phyloP scores from a whole-genome alignment of 2,888 invertebrate genomes.

The Mystacides longicornis region DNA sequence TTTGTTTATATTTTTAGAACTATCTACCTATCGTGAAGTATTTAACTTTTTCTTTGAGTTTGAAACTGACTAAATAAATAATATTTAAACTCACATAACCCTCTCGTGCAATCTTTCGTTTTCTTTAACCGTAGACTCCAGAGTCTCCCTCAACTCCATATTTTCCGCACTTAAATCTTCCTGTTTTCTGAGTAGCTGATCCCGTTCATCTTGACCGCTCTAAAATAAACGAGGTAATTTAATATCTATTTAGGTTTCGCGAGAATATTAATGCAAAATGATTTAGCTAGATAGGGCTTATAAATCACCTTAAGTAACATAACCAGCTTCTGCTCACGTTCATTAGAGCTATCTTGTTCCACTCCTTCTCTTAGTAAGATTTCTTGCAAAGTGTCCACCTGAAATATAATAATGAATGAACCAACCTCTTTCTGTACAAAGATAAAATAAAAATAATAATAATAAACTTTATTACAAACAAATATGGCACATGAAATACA shows the following conservation, averaged over 20 bases:
- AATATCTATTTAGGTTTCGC: too few species aligned
- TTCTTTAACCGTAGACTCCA: constrained; percentile 56
- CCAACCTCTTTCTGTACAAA: too few species aligned
- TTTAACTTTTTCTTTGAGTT: neutral
- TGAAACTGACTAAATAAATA: too few species aligned
- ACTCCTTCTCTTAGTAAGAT: constrained; percentile 64
- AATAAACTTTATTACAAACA: too few species aligned
- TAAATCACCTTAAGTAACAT: constrained; percentile 66
- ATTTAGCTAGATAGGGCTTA: too few species aligned
- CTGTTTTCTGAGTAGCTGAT: constrained; percentile 64
- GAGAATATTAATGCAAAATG: too few species aligned
- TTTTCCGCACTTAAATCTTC: constrained; percentile 70
- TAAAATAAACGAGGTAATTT: too few species aligned
- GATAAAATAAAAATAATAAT: too few species aligned
- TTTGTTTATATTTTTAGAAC: too few species aligned
- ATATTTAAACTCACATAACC: constrained; percentile 39
- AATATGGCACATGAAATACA: too few species aligned
- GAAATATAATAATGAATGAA: constrained; percentile 17
- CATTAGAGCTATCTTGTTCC: constrained; percentile 61
- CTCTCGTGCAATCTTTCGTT: constrained; percentile 63
- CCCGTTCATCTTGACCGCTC: constrained; percentile 74
- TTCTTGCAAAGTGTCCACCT: constrained; percentile 79
- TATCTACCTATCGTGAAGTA: too few species aligned
- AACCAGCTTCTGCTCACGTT: constrained; percentile 73
- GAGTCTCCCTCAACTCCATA: constrained; percentile 53